Percentiles rank a stretch among this genome's conserved stretches.
These are phyloP conservation scores for Cephus pulcher DNA, from an alignment of 2,888 invertebrate genomes.

Conservation along the genomic window DNA sequence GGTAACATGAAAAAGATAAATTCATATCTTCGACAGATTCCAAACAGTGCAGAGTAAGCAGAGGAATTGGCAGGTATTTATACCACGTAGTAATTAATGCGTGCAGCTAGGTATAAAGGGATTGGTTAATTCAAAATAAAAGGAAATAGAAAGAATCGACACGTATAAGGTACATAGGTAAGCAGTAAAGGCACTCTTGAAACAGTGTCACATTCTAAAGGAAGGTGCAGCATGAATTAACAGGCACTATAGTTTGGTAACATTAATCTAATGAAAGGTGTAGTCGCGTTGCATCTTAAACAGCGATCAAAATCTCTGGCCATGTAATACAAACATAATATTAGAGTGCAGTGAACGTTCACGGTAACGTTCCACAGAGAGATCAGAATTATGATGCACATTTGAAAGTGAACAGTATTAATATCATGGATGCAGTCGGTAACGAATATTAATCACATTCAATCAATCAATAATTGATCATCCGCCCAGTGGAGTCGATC, in stretches of 20 bases:
- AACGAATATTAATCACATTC: background rate
- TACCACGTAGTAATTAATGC: background rate
- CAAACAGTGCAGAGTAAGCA: background rate
- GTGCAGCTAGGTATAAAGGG: background rate
- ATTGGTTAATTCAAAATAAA: background rate
- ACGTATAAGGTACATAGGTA: background rate
- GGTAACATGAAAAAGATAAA: constrained; percentile 34
- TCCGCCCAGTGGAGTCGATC: background rate
- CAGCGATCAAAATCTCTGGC: background rate
- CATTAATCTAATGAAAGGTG: background rate
- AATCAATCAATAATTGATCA: background rate
- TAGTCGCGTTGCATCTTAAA: background rate
- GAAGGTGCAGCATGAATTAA: background rate
- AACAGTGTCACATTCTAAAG: background rate
- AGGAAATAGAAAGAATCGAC: background rate
- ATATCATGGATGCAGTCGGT: constrained; percentile 5
- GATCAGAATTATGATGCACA: background rate
- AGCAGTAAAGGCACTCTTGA: background rate
- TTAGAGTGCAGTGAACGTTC: background rate
- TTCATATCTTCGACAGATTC: background rate
- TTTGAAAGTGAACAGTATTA: background rate
- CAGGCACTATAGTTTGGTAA: background rate
- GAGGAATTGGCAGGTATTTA: background rate
- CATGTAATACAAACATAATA: background rate
- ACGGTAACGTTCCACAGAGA: background rate